Evolutionary conservation across 2,888 invertebrate species (phyloP).

Genomic region (Pseudoips prasinana): DNA sequence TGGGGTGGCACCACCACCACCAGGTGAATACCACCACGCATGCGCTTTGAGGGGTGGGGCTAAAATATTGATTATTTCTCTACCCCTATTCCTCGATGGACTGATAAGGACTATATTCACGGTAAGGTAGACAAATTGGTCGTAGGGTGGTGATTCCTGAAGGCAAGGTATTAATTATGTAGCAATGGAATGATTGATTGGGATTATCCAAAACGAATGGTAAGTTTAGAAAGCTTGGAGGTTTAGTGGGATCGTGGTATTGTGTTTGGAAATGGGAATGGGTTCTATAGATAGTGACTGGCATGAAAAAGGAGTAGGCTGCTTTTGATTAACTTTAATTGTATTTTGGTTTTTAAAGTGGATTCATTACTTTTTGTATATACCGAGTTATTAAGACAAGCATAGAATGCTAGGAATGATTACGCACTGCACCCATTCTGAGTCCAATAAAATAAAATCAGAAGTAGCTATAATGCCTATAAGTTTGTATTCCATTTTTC

Average conservation of each 20-base stretch:
- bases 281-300: constrained; percentile 11
- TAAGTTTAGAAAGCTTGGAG: constrained; percentile 17
- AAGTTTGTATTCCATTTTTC: too few species aligned
- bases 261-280: constrained; percentile 7
- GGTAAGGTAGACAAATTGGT: constrained; percentile 66
- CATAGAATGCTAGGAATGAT: too few species aligned
- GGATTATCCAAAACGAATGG: constrained; percentile 40
- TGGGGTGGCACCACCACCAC: constrained; percentile 69
- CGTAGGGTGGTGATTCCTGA: constrained; percentile 59
- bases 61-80: constrained; percentile 72
- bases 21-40: constrained; percentile 63
- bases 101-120: constrained; percentile 68
- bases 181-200: constrained; percentile 72
- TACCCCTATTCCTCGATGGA: constrained; percentile 66
- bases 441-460: too few species aligned
- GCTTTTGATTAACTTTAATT: too few species aligned
- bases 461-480: too few species aligned
- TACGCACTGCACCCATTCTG: too few species aligned
- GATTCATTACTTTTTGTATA: too few species aligned
- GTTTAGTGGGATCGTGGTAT: constrained; percentile 11
- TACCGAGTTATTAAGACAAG: too few species aligned
- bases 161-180: constrained; percentile 71
- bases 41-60: constrained; percentile 69
- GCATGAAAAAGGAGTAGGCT: constrained; percentile 10
- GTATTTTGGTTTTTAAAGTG: too few species aligned